Percentiles rank a stretch among this genome's conserved stretches.
Evolutionary conservation across 2,888 invertebrate genomes (phyloP).

Genomic region (Microdon myrmicae): DNA sequence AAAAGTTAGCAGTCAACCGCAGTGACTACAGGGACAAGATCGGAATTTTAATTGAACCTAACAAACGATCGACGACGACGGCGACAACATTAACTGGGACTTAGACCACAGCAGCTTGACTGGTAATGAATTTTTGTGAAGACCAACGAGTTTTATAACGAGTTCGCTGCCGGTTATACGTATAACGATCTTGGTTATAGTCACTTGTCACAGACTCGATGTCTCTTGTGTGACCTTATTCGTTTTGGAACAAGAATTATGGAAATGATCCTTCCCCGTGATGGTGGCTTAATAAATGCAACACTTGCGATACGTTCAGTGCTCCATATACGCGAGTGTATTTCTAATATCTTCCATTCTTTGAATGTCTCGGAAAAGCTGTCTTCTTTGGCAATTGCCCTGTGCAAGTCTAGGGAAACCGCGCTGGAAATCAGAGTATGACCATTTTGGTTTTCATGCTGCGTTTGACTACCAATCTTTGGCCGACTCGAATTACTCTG

Average conservation of each 20-base stretch:
- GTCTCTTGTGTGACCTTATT: constrained; percentile 48
- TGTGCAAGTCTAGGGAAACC: too few relatives aligned
- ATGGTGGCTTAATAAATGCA: constrained; percentile 10
- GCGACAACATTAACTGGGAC: constrained; percentile 1
- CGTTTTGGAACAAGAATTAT: constrained; percentile 39
- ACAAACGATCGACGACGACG: constrained; percentile 1
- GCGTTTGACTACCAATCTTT: too few relatives aligned
- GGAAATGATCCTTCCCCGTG: constrained; percentile 18
- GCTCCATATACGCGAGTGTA: too few relatives aligned
- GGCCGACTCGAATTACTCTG: too few relatives aligned
- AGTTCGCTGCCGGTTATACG: constrained; percentile 21
- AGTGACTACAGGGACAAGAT: constrained; percentile 17
- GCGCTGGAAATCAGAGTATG: too few relatives aligned
- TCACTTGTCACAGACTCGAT: constrained; percentile 36
- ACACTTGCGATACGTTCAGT: too few relatives aligned
- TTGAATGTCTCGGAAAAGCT: too few relatives aligned
- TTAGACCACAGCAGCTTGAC: background rate
- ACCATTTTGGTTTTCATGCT: too few relatives aligned
- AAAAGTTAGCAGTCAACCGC: constrained; percentile 15
- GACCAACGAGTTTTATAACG: constrained; percentile 37
- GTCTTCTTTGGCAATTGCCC: too few relatives aligned
- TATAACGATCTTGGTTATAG: constrained; percentile 8
- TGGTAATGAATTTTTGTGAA: constrained; percentile 35
- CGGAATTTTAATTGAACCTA: constrained; percentile 42
- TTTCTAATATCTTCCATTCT: too few relatives aligned